Conservation (phyloP, 2,113 vertebrate genomes). For the Megaceryle torquata region DNA sequence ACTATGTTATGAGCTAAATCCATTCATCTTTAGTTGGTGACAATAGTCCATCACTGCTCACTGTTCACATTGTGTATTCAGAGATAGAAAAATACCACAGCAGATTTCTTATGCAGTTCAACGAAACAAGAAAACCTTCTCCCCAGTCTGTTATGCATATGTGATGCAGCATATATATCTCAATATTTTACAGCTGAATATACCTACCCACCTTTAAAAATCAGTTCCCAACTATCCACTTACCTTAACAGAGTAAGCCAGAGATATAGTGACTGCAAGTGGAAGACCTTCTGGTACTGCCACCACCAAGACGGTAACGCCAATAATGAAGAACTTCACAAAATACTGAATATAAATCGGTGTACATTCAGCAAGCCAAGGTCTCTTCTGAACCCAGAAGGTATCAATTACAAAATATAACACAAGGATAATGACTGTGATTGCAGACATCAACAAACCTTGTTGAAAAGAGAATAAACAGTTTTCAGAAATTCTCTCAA, state of each 20-base stretch:
- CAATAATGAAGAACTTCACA: conserved; percentile 99
- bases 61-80: background rate
- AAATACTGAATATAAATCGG: conserved; percentile 98
- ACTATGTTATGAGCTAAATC: background rate
- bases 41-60: background rate
- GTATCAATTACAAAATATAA: conserved; percentile 94
- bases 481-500: background rate
- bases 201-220: background rate
- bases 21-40: background rate
- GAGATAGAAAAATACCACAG: background rate
- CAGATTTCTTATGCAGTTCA: background rate
- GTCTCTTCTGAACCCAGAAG: conserved; percentile 91
- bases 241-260: conserved; percentile 99
- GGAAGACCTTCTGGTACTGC: conserved; percentile 98
- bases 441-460: conserved; percentile 97
- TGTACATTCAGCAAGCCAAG: conserved; percentile 91
- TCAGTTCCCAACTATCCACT: conserved; percentile 1
- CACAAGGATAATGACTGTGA: conserved; percentile 97
- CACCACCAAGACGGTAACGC: conserved; percentile 96
- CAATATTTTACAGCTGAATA: background rate
- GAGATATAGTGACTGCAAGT: conserved; percentile 95
- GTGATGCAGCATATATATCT: background rate
- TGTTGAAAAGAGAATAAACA: conserved; percentile 33
- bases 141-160: background rate
- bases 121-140: background rate